Conservation (phyloP, 2,113 vertebrate species). For the Psammodynastes pulverulentus region DNA sequence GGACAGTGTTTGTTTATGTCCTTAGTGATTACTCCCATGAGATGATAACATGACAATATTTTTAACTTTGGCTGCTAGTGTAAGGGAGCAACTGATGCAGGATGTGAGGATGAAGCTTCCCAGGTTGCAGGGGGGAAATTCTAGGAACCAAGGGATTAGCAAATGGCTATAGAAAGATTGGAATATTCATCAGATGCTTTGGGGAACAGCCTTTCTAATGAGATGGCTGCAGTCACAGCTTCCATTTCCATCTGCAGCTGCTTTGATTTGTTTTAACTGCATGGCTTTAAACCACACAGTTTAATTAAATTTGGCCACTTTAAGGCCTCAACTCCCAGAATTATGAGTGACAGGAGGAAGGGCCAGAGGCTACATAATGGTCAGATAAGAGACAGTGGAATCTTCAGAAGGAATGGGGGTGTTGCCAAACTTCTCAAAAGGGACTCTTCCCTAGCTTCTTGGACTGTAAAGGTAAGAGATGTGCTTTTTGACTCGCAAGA, state of each 20-base stretch:
- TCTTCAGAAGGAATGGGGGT: not conserved
- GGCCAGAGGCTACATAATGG: not conserved
- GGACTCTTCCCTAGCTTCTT: not conserved
- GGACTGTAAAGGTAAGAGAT: not conserved
- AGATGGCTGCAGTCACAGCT: not conserved
- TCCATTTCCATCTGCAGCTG: not conserved
- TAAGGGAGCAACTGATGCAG: conserved; percentile 21
- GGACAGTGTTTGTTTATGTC: not conserved
- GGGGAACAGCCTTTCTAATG: conserved; percentile 36
- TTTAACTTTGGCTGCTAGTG: not conserved
- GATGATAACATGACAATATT: conserved; percentile 17
- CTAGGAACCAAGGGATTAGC: conserved; percentile 32
- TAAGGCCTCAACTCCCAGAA: conserved; percentile 4
- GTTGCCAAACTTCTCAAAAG: not conserved
- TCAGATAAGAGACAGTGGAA: not conserved
- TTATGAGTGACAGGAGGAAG: not conserved
- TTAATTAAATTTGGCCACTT: not conserved
- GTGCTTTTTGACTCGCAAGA: not conserved
- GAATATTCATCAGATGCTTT: conserved; percentile 43
- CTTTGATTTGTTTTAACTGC: not conserved
- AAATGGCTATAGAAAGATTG: conserved; percentile 47
- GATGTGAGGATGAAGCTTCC: conserved; percentile 42
- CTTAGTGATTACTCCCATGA: conserved; percentile 35
- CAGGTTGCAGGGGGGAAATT: conserved; percentile 45
- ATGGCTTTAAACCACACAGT: not conserved